A percentile compares a stretch with the other conserved stretches of the same genome.
Evolutionary conservation across 2,113 vertebrate genomes (phyloP).

Genomic region (Mohoua ochrocephala): DNA sequence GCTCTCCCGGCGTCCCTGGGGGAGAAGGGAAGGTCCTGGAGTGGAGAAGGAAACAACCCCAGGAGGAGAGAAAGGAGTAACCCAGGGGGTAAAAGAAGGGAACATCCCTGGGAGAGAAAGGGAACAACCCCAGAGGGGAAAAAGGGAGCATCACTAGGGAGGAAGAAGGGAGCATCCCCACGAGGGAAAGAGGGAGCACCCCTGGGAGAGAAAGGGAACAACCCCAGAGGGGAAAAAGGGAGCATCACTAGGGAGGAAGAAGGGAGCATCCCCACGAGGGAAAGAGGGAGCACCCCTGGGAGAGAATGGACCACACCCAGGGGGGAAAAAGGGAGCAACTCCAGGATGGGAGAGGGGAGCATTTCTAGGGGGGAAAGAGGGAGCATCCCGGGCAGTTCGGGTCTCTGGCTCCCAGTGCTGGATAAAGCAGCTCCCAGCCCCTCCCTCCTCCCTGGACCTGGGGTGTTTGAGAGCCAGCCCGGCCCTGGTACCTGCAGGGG

Average conservation of each 20-base stretch:
- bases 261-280: not conserved
- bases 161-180: not conserved
- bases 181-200: not conserved
- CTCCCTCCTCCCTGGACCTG: not conserved
- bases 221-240: no score
- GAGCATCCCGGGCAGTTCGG: not conserved
- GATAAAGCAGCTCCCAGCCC: not conserved
- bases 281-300: not conserved
- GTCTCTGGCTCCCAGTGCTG: not conserved
- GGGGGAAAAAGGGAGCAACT: not conserved
- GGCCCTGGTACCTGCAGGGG: slow-evolving; percentile 84
- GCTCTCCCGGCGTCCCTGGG: not conserved
- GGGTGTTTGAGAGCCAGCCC: not conserved
- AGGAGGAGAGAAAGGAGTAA: not conserved
- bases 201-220: not conserved
- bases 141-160: not conserved
- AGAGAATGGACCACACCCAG: not conserved
- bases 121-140: not conserved
- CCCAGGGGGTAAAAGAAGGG: not conserved
- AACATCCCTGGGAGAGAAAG: not conserved
- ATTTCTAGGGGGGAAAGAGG: no score
- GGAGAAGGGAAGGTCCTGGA: not conserved
- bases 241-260: not conserved
- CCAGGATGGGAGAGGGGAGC: not conserved
- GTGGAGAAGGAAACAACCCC: not conserved